Base-by-base conservation (phyloP, 2,888 invertebrate species). In the Drepanosiphum platanoidis region DNA sequence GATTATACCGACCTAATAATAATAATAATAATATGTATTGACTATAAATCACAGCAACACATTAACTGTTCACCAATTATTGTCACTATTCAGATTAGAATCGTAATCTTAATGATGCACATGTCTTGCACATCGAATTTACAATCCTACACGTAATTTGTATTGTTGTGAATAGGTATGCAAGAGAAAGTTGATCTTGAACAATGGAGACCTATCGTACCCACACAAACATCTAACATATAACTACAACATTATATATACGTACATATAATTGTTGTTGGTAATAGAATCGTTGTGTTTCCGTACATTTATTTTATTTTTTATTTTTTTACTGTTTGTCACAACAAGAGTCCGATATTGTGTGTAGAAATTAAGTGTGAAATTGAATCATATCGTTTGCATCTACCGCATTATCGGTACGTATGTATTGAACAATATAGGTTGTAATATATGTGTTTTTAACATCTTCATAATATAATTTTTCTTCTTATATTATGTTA, bases 161-260 rank as follows among this genome's bases (percentile, higher is more conserved):
- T 32, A 81, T 52, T 18, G 39, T 77, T 61, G 61, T 39, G 36
- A 42, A 34, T 68, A 68, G 71, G 71, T 58, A 72, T 61, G 32
- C 72, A 18, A 72, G 81, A 82, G 81, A 82, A 82, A 82, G 81
- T 82, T 39, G 71, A 82, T 72, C 71, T 82, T 61, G 71, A 82
- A 82, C 81, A 82, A 82, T 82, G 81, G 71, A n/a, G n/a, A 82
- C 61, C 71, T 72, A 82, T 30, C 42, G 39, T 61, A 52, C 81
- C 81, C 81, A 82, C 81, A 30, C 61, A 30, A 39, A 71, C 80
- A 70, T 80, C 4, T 18, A 32, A 46, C 32, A 30, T 18, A 27
- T 32, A 61, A 3, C n/a, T 30, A 22, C 8, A 39, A 27, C 15
- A 1, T n/a, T 9, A 15, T 52, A 75, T 58, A 36, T 15, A 2